Evolutionary conservation across 2,797 vertebrate species (phyloP), one percentile per base, ranked within the genome.

Genomic region (Microctenopoma lineatum): DNA sequence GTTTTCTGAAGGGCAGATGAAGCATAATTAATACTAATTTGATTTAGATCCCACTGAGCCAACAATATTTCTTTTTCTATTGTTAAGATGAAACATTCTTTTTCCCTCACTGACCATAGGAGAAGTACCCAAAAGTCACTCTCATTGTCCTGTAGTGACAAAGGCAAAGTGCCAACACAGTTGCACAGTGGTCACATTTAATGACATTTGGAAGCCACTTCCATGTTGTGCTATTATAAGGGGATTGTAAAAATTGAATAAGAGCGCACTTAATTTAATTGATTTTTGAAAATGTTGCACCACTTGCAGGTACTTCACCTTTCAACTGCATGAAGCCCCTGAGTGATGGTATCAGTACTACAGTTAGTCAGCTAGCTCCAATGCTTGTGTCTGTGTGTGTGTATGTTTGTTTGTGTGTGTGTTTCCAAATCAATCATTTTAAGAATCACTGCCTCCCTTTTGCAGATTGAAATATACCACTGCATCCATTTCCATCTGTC

Each of bases 1-100:
- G 79, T 88, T 80, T 90, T 90, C 73, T 85, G 80, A 90, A 84
- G 88, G 83, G 84, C 78, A 90, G 83, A 92, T 80, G 87, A 93
- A 89, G 85, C 87, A 79, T 87, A 87, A 91, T 89, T 93, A 80
- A 90, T 90, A 91, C 84, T 90, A 83, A 90, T 92, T 91, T 88
- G 65, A 85, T 87, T 87, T 86, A 41, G 60, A 70, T 85, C 76
- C 87, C 85, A 80, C 36, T 64, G 78, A 80, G 68, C 59, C 57
- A 9, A 50, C 9, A 60, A 45, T 39, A 41, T 52, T 77, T 66
- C 73, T 71, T 57, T 76, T 76, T 83, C 60, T 70, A 73, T 84
- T 85, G 83, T 79, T 83, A 77, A 56, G 75, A 77, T 67, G 41
- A 58, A 86, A 80, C 77, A 64, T 59, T 76, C 42, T 61, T 59